phyloP scores from a whole-genome alignment of 1,140 invertebrate genomes.

The Pachyrhynchus sulphureomaculatus region DNA sequence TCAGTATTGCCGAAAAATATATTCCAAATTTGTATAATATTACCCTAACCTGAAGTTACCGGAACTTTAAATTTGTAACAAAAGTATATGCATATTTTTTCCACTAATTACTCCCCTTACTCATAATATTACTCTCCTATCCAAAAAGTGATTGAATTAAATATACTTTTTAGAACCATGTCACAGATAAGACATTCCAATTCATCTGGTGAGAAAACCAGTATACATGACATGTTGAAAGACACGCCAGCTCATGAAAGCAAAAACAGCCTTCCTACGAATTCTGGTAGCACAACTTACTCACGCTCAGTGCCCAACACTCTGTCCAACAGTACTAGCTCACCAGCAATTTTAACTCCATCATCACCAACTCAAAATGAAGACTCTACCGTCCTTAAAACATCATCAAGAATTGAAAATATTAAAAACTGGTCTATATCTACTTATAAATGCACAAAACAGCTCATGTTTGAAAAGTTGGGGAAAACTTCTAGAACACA shows the following conservation, averaged over 20 bases:
- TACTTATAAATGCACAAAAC: conserved; percentile 95
- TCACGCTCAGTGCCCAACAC: conserved; percentile 39
- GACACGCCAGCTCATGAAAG: conserved; percentile 79
- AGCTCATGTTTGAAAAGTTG: conserved; percentile 91
- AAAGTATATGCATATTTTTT: no score
- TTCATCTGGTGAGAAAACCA: conserved; percentile 51
- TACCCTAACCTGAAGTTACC: no score
- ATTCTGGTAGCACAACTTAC: conserved; percentile 38
- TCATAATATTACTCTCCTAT: not conserved
- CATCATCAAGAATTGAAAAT: conserved; percentile 80
- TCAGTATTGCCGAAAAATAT: no score
- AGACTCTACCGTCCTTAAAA: conserved; percentile 62
- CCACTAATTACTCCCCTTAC: not conserved
- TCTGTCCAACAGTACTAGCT: conserved; percentile 45
- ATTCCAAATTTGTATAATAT: no score
- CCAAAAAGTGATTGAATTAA: not conserved
- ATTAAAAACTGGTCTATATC: conserved; percentile 95
- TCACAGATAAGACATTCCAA: conserved; percentile 44
- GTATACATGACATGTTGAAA: conserved; percentile 86
- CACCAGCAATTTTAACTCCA: conserved; percentile 46
- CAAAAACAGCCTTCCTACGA: conserved; percentile 58
- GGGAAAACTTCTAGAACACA: conserved; percentile 91
- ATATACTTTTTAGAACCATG: conserved; percentile 33
- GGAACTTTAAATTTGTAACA: no score
- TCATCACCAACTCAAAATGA: conserved; percentile 62